Base-by-base conservation (phyloP, 2,113 vertebrate genomes). In the Maylandia zebra region DNA sequence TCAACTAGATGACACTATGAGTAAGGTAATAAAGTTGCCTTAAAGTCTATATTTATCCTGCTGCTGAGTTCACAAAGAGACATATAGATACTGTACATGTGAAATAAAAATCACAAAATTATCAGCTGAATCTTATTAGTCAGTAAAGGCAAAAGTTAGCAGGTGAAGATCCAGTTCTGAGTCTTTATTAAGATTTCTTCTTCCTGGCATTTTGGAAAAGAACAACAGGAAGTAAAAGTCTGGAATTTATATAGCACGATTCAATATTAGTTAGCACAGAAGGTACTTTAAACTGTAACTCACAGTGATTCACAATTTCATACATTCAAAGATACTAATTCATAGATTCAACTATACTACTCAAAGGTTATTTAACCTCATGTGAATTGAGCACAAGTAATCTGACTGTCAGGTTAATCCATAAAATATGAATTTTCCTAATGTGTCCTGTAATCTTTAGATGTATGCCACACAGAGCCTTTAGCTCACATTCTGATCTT, bases 241-340 rank as follows among this genome's bases (percentile, higher is more conserved):
- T 22, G 32, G 19, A 36, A 36, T 1, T 69, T 69, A 41, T 41
- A 5, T 41, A 41, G 19, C 34, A 8, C 19, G 0, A 3, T 43
- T 43, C 0, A 24, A 0, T 0, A 8, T 43, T 27, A 74, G n/a
- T 71, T 41, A 10, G 36, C 8, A 56, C 57, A 32, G 7, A 32
- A 1, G 10, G 8, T 17, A 1, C 27, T 32, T 32, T 61, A 27
- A 5, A 61, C 8, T 10, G 4, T 61, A 17, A 61, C 22, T 45
- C 38, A 43, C n/a, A 22, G 12, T 69, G 10, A 24, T 22, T 41
- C 64, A 22, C 38, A 16, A n/a, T 10, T 43, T 24, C 38, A 71
- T 0, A 24, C 66, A 71, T 16, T 0, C 16, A 41, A 16, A 41
- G 8, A 43, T 43, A 14, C 19, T 4, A 59, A 59, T 57, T 57